Conservation (phyloP, 2,888 invertebrate species). For the Hymenopus coronatus region DNA sequence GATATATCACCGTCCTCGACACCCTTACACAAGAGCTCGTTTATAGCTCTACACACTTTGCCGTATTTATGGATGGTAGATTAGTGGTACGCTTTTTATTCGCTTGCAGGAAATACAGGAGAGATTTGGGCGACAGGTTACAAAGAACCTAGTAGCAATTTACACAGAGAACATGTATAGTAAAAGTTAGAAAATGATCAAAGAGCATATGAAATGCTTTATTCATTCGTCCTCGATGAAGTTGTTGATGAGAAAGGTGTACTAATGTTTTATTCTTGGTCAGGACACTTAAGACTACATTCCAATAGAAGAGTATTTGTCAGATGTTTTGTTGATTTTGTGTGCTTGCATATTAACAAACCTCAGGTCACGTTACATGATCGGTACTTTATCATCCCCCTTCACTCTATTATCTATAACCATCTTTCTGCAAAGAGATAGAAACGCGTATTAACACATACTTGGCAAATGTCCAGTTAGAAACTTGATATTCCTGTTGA, state of each 20-base stretch:
- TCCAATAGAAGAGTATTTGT: not conserved
- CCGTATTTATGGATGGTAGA: no score
- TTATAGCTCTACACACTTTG: no score
- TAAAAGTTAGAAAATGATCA: not conserved
- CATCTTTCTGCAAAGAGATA: no score
- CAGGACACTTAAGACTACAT: not conserved
- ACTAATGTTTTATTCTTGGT: not conserved
- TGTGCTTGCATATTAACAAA: not conserved
- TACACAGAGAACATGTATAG: not conserved
- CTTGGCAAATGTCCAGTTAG: no score
- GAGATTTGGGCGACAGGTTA: not conserved
- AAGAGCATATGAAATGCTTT: not conserved
- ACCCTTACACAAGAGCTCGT: no score
- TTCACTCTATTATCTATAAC: not conserved
- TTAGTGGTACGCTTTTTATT: no score
- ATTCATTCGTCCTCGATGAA: not conserved
- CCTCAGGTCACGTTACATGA: not conserved
- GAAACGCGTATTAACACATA: no score
- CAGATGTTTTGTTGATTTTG: not conserved
- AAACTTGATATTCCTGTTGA: no score
- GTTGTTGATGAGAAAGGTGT: not conserved
- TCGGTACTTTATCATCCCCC: not conserved
- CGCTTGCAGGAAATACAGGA: not conserved
- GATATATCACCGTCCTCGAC: no score
- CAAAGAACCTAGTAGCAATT: not conserved